Base-by-base conservation (phyloP, 2,797 vertebrate genomes). In the Florisuga fusca region DNA sequence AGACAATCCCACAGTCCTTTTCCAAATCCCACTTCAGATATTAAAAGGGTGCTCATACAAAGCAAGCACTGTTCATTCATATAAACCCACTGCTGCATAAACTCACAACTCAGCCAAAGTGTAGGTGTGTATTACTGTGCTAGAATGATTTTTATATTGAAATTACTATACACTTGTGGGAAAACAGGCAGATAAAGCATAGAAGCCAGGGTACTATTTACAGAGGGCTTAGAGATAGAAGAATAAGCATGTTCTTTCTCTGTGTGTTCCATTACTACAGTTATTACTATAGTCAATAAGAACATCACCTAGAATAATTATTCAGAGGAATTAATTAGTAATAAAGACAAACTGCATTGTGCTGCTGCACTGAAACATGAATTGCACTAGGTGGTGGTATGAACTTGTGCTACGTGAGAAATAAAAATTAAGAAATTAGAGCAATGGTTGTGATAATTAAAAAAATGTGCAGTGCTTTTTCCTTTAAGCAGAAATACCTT, bases 321-420 rank as follows among this genome's bases (percentile, higher is more conserved):
- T 72, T 93, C 36, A 71, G 33, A 82, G 8, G 14, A 67, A 74
- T 19, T 86, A 9, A 63, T 57, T 67, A 89, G 74, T 21, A 82
- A 69, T 63, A 67, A 66, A 76, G 15, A 13, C 29, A 62, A 41
- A 12, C 6, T 41, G n/a, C 54, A 21, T 12, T 58, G 45, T 9
- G 27, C 33, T 72, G 26, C 26, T 95, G 93, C 87, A 89, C 2
- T 94, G 82, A 46, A 71, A 41, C 64, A 43, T 14, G 62, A 80
- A 71, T 85, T 85, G 58, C 94, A 94, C 93, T 95, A 90, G 96
- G 83, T 96, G 96, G 94, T 94, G 69, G 87, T 90, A 85, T 76
- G 88, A 92, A 90, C 94, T 71, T 84, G 62, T 4, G 15, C 58
- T 64, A 91, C 46, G 3, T 29, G 18, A 91, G 46, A 33, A 46